These are phyloP conservation scores for Dromaius novaehollandiae DNA, from an alignment of 2,113 vertebrate species.

Conservation along the genomic window DNA sequence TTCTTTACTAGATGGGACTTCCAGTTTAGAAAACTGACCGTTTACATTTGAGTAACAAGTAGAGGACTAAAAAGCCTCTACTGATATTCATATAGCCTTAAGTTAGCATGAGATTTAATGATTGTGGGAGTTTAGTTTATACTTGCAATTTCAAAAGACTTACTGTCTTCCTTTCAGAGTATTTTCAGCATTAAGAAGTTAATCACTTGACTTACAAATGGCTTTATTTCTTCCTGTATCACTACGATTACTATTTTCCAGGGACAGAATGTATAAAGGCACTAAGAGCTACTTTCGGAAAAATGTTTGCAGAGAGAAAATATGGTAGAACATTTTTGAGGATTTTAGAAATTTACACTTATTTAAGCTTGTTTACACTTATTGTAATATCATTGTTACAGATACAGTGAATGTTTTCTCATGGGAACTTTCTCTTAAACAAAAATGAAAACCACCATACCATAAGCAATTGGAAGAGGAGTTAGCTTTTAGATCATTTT, in stretches of 20 bases:
- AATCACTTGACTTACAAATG: not conserved
- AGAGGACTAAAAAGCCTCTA: not conserved
- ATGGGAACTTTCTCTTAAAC: not conserved
- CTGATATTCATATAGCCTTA: not conserved
- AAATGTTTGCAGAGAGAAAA: not conserved
- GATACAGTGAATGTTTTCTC: not conserved
- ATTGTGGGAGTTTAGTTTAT: not conserved
- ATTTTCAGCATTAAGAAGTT: not conserved
- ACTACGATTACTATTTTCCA: not conserved
- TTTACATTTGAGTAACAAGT: not conserved
- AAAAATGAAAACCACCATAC: not conserved
- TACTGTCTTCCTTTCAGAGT: not conserved
- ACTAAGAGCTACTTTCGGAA: not conserved
- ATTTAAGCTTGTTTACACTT: not conserved
- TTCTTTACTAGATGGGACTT: not conserved
- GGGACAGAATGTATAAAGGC: not conserved
- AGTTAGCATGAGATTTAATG: not conserved
- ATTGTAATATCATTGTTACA: not conserved
- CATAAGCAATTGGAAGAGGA: not conserved
- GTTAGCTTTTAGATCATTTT: not conserved
- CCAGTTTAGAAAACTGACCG: not conserved
- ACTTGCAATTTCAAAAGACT: not conserved
- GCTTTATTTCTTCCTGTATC: not conserved
- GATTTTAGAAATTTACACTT: not conserved
- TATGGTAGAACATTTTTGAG: not conserved